Base-by-base conservation (phyloP, 2,113 vertebrate genomes). In the Notiomystis cincta region DNA sequence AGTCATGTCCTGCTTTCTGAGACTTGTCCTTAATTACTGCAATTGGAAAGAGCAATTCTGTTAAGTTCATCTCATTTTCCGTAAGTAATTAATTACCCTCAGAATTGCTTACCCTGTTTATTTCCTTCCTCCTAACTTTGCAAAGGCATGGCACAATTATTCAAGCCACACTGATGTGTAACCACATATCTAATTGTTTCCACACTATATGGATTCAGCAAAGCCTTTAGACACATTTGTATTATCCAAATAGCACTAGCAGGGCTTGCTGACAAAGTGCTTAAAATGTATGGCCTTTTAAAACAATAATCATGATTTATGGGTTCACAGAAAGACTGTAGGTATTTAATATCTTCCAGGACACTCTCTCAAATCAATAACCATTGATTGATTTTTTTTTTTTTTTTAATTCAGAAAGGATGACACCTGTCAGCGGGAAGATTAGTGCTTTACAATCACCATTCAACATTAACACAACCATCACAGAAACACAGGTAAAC, bases 401-500 rank as follows among this genome's bases (percentile, higher is more conserved):
- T 73, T 82, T 87, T 84, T 73, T 7, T 1, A 79, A 78, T 77
- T 91, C 51, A 21, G 56, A 70, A 95, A 90, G 51, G 69, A 92
- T 1, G 6, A 76, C 31, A 87, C 28, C 57, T 61, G 51, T 57
- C 93, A 82, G 57, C 35, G 45, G 62, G 65, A 86, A 97, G 79
- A 93, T 87, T 82, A 94, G 89, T 76, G 97, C 95, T 72, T 97
- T 98, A 97, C 94, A 96, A 97, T 97, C 97, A 97, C 97, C 94
- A 95, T 83, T 97, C 97, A 96, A 97, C 96, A 96, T 95, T 93
- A 97, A 98, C 44, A 88, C 93, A 98, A 95, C 94, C 97, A 94
- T 97, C 96, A 97, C 97, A 98, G 97, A 98, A 98, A 60, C 96
- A 95, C 47, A 98, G 96, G 97, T 97, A 96, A 97, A 98, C 94